phyloP scores from a whole-genome alignment of 2,888 invertebrate genomes.

The Trachelus stipa region DNA sequence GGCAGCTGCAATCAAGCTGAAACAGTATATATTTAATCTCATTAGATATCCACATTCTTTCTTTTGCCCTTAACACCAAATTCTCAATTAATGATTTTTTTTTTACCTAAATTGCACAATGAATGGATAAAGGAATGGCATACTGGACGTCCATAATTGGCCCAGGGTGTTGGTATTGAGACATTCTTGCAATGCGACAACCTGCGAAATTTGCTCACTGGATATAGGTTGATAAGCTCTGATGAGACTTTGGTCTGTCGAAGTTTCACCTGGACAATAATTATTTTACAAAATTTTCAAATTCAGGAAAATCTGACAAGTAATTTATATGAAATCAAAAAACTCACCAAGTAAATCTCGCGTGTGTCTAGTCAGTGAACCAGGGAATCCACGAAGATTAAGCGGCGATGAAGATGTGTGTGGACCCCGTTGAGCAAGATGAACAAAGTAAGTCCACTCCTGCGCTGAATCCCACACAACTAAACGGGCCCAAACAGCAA shows the following conservation, averaged over 20 bases:
- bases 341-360: conserved; percentile 57
- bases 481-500: conserved; percentile 69
- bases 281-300: background rate
- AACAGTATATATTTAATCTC: conserved; percentile 21
- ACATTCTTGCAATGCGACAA: conserved; percentile 68
- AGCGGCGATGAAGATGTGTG: conserved; percentile 61
- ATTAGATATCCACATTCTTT: background rate
- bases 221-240: conserved; percentile 64
- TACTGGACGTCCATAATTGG: conserved; percentile 70
- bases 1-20: conserved; percentile 69
- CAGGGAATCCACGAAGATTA: conserved; percentile 65
- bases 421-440: conserved; percentile 61
- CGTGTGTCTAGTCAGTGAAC: conserved; percentile 57
- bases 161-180: conserved; percentile 70
- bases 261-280: conserved; percentile 25
- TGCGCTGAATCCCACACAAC: conserved; percentile 70
- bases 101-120: conserved; percentile 69
- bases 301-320: background rate
- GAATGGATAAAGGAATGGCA: conserved; percentile 70
- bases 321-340: background rate
- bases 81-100: background rate
- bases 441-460: conserved; percentile 69
- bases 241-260: conserved; percentile 12
- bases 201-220: conserved; percentile 67
- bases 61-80: background rate